A percentile compares a stretch with the other conserved stretches of the same genome.
Evolutionary conservation across 2,113 vertebrate species (phyloP).

Genomic region (Octodon degus): DNA sequence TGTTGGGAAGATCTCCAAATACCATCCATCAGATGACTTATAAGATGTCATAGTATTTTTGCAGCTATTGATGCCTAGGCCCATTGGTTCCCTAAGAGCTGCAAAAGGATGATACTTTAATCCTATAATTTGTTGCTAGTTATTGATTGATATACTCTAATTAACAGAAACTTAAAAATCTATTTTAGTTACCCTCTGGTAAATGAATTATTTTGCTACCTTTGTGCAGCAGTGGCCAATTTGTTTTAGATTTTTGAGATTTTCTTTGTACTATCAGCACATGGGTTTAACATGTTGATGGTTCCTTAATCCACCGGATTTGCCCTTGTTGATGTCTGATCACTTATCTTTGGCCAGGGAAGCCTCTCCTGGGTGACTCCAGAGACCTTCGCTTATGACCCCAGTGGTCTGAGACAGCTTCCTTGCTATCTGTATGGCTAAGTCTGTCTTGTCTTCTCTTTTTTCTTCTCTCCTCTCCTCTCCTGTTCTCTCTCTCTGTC

Average conservation of each 20-base stretch:
- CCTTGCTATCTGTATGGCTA: background rate
- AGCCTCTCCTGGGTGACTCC: background rate
- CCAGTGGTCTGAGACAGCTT: background rate
- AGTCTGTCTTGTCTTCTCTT: too few relatives aligned
- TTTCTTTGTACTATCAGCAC: background rate
- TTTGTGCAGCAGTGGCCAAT: background rate
- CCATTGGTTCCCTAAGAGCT: background rate
- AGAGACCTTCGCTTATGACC: background rate
- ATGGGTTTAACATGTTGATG: background rate
- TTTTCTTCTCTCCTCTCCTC: too few relatives aligned
- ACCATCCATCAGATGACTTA: background rate
- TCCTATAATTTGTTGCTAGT: background rate
- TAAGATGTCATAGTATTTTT: background rate
- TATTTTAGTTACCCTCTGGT: background rate
- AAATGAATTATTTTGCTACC: background rate
- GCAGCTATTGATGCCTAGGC: background rate
- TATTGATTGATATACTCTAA: background rate
- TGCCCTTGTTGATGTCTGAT: background rate
- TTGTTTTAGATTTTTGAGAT: background rate
- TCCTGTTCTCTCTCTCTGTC: too few relatives aligned
- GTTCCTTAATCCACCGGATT: background rate
- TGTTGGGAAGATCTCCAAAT: background rate
- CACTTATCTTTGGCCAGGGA: background rate
- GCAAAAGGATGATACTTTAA: background rate
- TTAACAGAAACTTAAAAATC: background rate